A percentile compares a stretch with the other conserved stretches of the same genome.
Conservation (phyloP, 2,888 invertebrate genomes). For the Lepidocyrtoides sp. region DNA sequence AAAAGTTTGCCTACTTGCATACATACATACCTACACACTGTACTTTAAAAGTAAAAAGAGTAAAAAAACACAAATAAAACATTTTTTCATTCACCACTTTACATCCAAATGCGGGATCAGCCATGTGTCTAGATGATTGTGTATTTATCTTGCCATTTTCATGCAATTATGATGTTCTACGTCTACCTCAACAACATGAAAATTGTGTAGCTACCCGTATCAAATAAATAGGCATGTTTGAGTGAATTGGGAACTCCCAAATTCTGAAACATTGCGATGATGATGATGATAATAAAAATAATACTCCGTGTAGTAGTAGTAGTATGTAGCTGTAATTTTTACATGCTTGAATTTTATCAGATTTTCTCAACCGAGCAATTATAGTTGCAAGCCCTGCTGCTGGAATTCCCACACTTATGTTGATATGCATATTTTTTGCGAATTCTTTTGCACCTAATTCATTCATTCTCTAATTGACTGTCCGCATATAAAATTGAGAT, state of each 20-base stretch:
- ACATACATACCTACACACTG: no score
- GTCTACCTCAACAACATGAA: conserved; percentile 47
- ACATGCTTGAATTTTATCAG: conserved; percentile 53
- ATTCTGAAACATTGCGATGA: conserved; percentile 45
- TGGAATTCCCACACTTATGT: conserved; percentile 60
- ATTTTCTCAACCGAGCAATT: conserved; percentile 64
- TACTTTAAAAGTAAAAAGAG: not conserved
- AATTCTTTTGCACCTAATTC: conserved; percentile 26
- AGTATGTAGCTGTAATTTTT: conserved; percentile 62
- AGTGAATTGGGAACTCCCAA: conserved; percentile 68
- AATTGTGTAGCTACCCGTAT: conserved; percentile 59
- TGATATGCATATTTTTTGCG: not conserved
- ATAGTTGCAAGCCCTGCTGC: not conserved
- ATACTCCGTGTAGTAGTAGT: no score
- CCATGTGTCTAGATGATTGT: not conserved
- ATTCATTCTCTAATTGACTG: conserved; percentile 29
- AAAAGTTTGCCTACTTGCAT: no score
- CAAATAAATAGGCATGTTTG: conserved; percentile 29
- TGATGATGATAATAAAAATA: conserved; percentile 28
- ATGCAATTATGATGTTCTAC: conserved; percentile 57
- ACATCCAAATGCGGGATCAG: not conserved
- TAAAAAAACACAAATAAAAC: not conserved
- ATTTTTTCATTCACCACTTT: conserved; percentile 31
- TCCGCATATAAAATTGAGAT: not conserved
- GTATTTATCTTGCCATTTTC: conserved; percentile 20